Conservation (phyloP, 2,888 invertebrate genomes). For the Cephus nigrinus region DNA sequence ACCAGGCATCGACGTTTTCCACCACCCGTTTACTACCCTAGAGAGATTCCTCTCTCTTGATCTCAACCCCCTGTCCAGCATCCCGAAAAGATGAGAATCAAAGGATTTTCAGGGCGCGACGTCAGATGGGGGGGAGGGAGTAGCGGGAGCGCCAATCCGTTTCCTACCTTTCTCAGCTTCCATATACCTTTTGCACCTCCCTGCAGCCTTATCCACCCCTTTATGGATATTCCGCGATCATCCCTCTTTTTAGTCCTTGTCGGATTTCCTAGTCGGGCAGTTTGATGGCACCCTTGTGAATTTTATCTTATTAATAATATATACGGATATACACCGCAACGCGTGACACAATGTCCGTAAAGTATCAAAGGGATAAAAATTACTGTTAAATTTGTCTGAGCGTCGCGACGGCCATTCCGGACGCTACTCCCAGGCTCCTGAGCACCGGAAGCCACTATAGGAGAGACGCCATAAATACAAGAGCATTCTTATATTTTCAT, state of each 20-base stretch:
- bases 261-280: not conserved
- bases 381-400: not conserved
- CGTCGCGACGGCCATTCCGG: not conserved
- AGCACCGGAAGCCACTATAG: not conserved
- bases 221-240: not conserved
- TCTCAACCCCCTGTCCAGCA: conserved; percentile 2
- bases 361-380: not conserved
- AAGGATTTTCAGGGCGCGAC: conserved; percentile 62
- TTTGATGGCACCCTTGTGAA: not conserved
- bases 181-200: not conserved
- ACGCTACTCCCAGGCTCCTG: not conserved
- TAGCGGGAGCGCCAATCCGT: conserved; percentile 7
- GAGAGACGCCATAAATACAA: conserved; percentile 55
- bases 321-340: not conserved
- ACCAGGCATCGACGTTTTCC: conserved; percentile 53
- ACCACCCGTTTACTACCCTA: conserved; percentile 16
- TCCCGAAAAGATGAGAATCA: conserved; percentile 63
- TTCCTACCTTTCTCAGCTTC: not conserved
- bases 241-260: not conserved
- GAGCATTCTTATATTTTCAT: conserved; percentile 66
- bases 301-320: not conserved
- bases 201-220: not conserved
- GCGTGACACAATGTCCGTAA: not conserved
- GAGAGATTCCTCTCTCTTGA: not conserved
- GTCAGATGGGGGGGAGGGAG: conserved; percentile 53